Percentiles rank a stretch among this genome's conserved stretches.
phyloP scores from a whole-genome alignment of 2,888 invertebrate genomes.

The Melanostoma mellinum region DNA sequence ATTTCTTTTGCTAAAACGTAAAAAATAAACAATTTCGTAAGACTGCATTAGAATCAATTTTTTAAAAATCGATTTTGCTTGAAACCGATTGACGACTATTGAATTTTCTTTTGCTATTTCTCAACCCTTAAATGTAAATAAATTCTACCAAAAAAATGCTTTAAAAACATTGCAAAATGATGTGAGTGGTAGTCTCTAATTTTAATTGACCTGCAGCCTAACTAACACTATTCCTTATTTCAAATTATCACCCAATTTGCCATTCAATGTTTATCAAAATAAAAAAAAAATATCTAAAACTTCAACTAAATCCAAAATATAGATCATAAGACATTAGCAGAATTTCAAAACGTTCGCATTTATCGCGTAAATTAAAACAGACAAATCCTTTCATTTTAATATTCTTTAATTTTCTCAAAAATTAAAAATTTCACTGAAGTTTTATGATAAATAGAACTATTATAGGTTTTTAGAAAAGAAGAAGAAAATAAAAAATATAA shows the following conservation, averaged over 20 bases:
- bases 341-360: slow-evolving; percentile 56
- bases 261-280: not conserved
- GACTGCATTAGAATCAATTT: slow-evolving; percentile 36
- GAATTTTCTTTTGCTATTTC: not conserved
- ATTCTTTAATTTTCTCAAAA: slow-evolving; percentile 52
- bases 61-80: not conserved
- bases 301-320: slow-evolving; percentile 11
- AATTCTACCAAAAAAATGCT: too few relatives aligned
- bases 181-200: not conserved
- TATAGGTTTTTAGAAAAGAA: slow-evolving; percentile 55
- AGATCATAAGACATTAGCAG: slow-evolving; percentile 67
- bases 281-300: slow-evolving; percentile 14
- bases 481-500: slow-evolving; percentile 62
- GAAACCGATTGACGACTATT: not conserved
- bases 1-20: not conserved
- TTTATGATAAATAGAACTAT: slow-evolving; percentile 70
- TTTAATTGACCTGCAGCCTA: not conserved
- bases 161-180: too few relatives aligned
- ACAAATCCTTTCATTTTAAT: slow-evolving; percentile 24
- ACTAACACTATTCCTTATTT: too few relatives aligned
- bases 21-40: slow-evolving; percentile 15
- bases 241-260: too few relatives aligned
- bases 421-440: slow-evolving; percentile 35
- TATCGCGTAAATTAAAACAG: slow-evolving; percentile 40
- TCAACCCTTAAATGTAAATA: slow-evolving; percentile 4